Base-by-base conservation (phyloP, 1,140 invertebrate genomes). In the Drosophila nannoptera region DNA sequence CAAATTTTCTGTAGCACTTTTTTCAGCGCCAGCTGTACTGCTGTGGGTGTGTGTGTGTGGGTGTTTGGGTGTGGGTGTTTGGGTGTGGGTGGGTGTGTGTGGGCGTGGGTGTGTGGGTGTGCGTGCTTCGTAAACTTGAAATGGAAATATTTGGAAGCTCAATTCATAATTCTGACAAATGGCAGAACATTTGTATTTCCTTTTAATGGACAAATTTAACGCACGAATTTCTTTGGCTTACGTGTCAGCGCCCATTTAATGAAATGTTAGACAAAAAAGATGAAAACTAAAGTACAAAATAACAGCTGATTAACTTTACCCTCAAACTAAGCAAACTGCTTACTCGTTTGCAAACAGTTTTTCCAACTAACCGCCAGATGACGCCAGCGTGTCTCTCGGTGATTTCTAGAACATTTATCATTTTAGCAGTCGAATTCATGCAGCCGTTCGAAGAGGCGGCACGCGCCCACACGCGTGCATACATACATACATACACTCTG, bases 1-100 rank as follows among this genome's bases (percentile, higher is more conserved):
- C 64, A 69, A 68, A 54, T 43, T 55, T 83, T 60, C 75, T 84
- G 80, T 84, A 84, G 80, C 76, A 84, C 76, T 84, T 73, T 84
- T 83, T 76, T 72, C 62, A 70, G 80, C 69, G 80, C 72, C 67
- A 53, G 35, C 46, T 43, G 48, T 32, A 65, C 29, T 50, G 58
- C n/a, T 49, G 50, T 33, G 43, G 53, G 40, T 38, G 46, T 36
- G 42, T 32, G 46, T 31, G 29, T 55, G 22, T n/a, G n/a, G n/a
- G n/a, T n/a, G n/a, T n/a, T n/a, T n/a, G n/a, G n/a, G n/a, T n/a
- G n/a, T n/a, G n/a, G n/a, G n/a, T n/a, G n/a, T n/a, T n/a, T 64
- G 33, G 54, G 43, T 54, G 16, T 46, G 14, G n/a, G 9, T 7
- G 8, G 42, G 40, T 65, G 35, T 56, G 31, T 56, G 14, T 50